Percentiles rank a stretch among this genome's conserved stretches.
Evolutionary conservation across 2,797 vertebrate genomes (phyloP).

Genomic region (Glossophaga mutica): DNA sequence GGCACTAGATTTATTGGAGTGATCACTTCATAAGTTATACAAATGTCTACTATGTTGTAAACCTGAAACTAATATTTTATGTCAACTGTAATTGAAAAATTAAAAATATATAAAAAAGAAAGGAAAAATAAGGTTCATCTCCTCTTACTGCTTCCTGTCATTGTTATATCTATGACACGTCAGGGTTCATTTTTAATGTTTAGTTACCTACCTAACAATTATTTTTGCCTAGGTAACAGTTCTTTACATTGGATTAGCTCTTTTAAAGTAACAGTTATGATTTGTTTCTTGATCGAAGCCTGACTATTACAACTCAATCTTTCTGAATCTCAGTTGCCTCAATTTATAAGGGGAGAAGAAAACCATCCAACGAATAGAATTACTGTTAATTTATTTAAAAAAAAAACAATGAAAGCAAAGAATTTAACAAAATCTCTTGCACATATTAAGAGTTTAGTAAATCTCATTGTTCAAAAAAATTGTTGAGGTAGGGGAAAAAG

Average conservation of each 20-base stretch:
- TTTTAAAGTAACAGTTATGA: background rate
- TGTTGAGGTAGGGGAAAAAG: background rate
- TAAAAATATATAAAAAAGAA: background rate
- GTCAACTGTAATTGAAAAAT: background rate
- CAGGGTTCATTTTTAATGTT: background rate
- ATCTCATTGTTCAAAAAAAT: background rate
- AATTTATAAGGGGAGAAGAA: background rate
- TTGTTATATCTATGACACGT: background rate
- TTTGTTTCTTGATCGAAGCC: background rate
- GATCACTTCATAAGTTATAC: background rate
- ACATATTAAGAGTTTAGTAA: background rate
- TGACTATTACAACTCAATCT: background rate
- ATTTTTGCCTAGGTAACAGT: background rate
- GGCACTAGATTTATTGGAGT: background rate
- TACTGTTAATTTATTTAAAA: background rate
- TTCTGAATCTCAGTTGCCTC: background rate
- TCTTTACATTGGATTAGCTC: background rate
- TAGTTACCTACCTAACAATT: background rate
- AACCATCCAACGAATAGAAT: background rate
- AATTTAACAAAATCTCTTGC: background rate
- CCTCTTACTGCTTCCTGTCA: accelerated
- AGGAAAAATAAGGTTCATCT: background rate
- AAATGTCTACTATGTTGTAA: background rate
- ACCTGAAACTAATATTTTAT: background rate
- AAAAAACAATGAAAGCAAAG: background rate